Base-by-base conservation (phyloP, 1,140 invertebrate genomes). In the Drosophila erecta region DNA sequence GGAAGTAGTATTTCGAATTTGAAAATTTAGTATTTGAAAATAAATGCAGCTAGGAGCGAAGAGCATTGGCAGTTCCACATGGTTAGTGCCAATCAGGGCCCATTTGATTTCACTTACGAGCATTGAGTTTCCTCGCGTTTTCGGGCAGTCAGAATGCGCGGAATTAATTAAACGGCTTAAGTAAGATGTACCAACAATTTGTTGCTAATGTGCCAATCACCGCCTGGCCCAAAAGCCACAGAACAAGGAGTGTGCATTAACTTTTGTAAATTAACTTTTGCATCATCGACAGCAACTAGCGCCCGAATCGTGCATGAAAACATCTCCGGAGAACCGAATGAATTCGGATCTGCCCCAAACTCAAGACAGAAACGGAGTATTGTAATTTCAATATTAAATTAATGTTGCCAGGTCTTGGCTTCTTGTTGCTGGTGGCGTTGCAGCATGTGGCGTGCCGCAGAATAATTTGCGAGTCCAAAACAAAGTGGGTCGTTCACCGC, bases 121-220 rank as follows among this genome's bases (percentile, higher is more conserved):
- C 17, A n/a, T 30, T 59, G 61, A 46, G 33, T 57, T 50, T 17
- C 22, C 3, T 10, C 50, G 10, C 40, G 33, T 49, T 70, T 47
- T 24, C 41, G 55, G 17, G 30, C 35, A 57, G 49, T 57, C 55
- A 77, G 67, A 81, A 81, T 56, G 60, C 60, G 73, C 56, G 41
- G 54, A 81, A 81, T 81, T 81, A 81, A 81, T 81, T 81, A 81
- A 81, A 77, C 41, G 61, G 47, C 79, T 81, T 81, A 81, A 81
- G 54, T 81, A 81, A 81, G 79, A 81, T 81, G 78, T 81, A 81
- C 79, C 73, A 73, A 77, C 79, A 81, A 81, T 76, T 81, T 81
- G 73, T 35, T 72, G 67, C 79, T 81, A 81, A 81, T 81, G 73
- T 79, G 75, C 75, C 76, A 78, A 78, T 80, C 79, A 77, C 62